phyloP scores from a whole-genome alignment of 2,113 vertebrate species.

The Pterocles gutturalis region DNA sequence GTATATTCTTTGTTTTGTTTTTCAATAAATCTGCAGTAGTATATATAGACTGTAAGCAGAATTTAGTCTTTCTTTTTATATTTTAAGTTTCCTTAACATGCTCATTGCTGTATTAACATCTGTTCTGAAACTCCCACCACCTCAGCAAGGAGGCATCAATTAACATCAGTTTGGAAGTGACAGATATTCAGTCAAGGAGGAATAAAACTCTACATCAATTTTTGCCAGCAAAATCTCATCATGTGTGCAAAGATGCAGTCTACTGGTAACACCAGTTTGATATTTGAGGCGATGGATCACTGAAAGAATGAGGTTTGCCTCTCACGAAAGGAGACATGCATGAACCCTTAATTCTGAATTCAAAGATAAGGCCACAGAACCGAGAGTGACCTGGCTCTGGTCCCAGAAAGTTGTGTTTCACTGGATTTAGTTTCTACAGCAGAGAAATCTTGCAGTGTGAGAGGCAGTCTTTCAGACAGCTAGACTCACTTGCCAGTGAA shows the following conservation, averaged over 20 bases:
- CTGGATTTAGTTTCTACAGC: slow-evolving; percentile 14
- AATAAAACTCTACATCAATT: slow-evolving; percentile 39
- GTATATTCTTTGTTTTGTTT: slow-evolving; percentile 41
- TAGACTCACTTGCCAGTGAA: background rate
- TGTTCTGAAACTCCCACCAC: slow-evolving; percentile 49
- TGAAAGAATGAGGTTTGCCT: slow-evolving; percentile 35
- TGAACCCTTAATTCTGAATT: slow-evolving; percentile 42
- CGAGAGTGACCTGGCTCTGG: slow-evolving; percentile 53
- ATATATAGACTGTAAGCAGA: slow-evolving; percentile 44
- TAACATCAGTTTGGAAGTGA: slow-evolving; percentile 62
- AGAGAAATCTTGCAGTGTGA: background rate
- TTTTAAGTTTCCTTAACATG: slow-evolving; percentile 31
- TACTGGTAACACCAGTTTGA: slow-evolving; percentile 15
- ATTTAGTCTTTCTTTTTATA: slow-evolving; percentile 37
- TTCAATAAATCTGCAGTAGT: slow-evolving; percentile 1
- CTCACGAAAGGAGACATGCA: slow-evolving; percentile 42
- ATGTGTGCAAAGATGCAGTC: slow-evolving; percentile 49
- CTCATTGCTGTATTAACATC: slow-evolving; percentile 55
- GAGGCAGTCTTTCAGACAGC: background rate
- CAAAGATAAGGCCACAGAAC: slow-evolving; percentile 50
- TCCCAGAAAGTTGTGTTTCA: slow-evolving; percentile 64
- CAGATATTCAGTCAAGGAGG: slow-evolving; percentile 56
- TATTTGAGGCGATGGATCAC: slow-evolving; percentile 20
- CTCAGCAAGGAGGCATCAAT: slow-evolving; percentile 51
- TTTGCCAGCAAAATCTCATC: slow-evolving; percentile 56